These are phyloP conservation scores for Epinephelus malabaricus DNA, from an alignment of 2,797 vertebrate species.

Conservation along the genomic window DNA sequence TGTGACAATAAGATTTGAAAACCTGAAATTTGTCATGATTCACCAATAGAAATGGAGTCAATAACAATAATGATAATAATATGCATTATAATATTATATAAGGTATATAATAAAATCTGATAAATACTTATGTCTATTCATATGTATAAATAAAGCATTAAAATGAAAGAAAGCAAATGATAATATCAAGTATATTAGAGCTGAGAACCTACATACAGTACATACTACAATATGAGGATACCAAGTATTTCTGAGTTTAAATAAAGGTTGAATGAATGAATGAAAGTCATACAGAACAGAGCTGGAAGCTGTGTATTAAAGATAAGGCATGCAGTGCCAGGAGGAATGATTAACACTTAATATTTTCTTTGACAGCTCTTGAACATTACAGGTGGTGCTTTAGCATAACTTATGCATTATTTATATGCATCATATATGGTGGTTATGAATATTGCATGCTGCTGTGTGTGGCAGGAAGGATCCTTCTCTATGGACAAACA, in stretches of 20 bases:
- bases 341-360: not conserved
- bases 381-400: slow-evolving; percentile 27
- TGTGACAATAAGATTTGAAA: no score
- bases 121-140: no score
- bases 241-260: not conserved
- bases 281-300: not conserved
- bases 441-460: slow-evolving; percentile 40
- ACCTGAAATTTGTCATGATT: no score
- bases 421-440: slow-evolving; percentile 24
- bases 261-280: no score
- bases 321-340: not conserved
- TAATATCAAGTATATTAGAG: no score
- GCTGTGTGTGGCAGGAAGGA: not conserved
- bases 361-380: slow-evolving; percentile 7
- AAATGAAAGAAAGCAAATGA: no score
- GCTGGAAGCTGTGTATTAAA: not conserved
- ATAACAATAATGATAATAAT: no score
- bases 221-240: not conserved
- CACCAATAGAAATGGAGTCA: no score
- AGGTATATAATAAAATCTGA: no score
- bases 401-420: slow-evolving; percentile 33
- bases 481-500: not conserved
- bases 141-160: no score
- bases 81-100: no score
- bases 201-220: not conserved